A percentile compares a stretch with the other conserved stretches of the same genome.
phyloP scores from a whole-genome alignment of 2,888 invertebrate species.

The Colletes collaris region DNA sequence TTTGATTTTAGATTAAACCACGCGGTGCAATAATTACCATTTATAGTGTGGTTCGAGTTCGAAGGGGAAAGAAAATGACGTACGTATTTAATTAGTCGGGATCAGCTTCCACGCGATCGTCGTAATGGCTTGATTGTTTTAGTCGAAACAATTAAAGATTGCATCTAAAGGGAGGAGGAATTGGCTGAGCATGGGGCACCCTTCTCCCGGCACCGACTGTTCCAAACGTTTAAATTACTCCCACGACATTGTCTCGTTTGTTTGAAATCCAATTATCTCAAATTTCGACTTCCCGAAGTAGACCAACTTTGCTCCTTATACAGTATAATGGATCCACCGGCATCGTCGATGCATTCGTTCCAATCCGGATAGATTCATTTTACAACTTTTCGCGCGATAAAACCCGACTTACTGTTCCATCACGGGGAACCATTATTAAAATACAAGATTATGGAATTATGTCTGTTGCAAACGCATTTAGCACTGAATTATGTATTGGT shows the following conservation, averaged over 20 bases:
- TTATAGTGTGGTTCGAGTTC: too few species aligned
- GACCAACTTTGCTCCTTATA: conserved; percentile 2
- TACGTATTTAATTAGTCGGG: conserved; percentile 1
- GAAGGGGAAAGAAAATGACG: too few species aligned
- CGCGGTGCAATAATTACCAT: too few species aligned
- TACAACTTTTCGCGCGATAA: background rate
- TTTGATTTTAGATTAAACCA: too few species aligned
- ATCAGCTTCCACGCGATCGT: conserved; percentile 4
- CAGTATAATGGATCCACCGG: background rate
- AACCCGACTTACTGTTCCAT: too few species aligned
- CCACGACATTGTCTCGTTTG: conserved; percentile 40
- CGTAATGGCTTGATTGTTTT: conserved; percentile 21
- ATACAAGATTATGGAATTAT: too few species aligned
- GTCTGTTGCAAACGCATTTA: too few species aligned
- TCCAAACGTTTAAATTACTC: conserved; percentile 52
- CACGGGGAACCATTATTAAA: too few species aligned
- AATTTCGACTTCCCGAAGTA: conserved; percentile 30
- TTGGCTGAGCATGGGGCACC: conserved; percentile 18
- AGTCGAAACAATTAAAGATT: conserved; percentile 48
- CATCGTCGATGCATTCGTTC: conserved; percentile 2
- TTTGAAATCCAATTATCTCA: conserved; percentile 51
- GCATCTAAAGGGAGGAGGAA: conserved; percentile 22
- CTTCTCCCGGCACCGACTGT: conserved; percentile 19
- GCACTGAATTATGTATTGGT: too few species aligned
- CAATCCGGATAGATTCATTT: background rate